phyloP scores from a whole-genome alignment of 1,140 invertebrate genomes.

The Drosophila tristis region DNA sequence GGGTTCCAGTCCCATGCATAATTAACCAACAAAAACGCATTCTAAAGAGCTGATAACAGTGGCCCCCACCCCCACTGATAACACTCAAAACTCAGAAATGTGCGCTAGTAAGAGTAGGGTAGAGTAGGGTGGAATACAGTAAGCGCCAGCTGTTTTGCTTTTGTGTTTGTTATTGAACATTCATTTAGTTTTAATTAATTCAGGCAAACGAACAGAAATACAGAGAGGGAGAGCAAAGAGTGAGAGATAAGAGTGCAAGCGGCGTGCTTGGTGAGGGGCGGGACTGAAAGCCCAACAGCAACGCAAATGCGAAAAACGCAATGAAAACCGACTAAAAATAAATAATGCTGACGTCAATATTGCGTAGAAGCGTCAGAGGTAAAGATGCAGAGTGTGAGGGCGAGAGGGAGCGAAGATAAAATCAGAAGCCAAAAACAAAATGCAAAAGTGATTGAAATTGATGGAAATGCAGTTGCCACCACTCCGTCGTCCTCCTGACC shows the following conservation, averaged over 20 bases:
- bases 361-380: constrained; percentile 74
- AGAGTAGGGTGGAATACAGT: too few species aligned
- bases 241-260: neutral
- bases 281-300: constrained; percentile 32
- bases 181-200: constrained; percentile 80
- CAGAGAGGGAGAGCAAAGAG: neutral
- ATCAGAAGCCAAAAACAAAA: constrained; percentile 54
- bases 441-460: constrained; percentile 72
- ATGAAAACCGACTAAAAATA: constrained; percentile 70
- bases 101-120: too few species aligned
- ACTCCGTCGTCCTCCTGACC: constrained; percentile 4
- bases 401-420: neutral
- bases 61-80: too few species aligned
- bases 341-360: constrained; percentile 82
- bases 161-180: constrained; percentile 56
- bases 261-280: neutral
- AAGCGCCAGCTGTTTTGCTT: constrained; percentile 13
- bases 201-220: constrained; percentile 55
- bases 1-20: too few species aligned
- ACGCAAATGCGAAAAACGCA: constrained; percentile 44
- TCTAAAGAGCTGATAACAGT: too few species aligned
- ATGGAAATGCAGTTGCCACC: constrained; percentile 67
- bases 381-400: neutral
- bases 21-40: too few species aligned
- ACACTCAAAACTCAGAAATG: too few species aligned